Evolutionary conservation across 35 echinoderm and acorn worm genomes (phyloP).

Genomic region (Heliocidaris erythrogramma): DNA sequence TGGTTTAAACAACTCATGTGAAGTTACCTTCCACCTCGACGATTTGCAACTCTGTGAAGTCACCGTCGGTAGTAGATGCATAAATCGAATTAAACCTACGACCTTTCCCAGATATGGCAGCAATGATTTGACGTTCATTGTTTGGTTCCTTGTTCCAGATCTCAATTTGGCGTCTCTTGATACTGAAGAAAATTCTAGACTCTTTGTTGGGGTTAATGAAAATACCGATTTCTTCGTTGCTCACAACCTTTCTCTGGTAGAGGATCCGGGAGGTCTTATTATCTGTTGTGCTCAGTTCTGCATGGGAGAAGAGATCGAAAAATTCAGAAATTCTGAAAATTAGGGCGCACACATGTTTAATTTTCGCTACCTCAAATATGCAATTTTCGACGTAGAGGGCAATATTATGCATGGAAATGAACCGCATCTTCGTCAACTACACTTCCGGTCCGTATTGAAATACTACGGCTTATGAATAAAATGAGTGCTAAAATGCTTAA

Average conservation of each 20-base stretch:
- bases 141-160: background rate
- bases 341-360: no score
- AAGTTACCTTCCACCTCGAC: background rate
- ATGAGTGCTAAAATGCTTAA: no score
- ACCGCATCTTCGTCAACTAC: no score
- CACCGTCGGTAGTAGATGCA: background rate
- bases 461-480: no score
- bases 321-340: no score
- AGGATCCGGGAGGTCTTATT: background rate
- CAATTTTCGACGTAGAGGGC: no score
- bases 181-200: background rate
- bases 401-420: no score
- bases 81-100: background rate
- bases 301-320: background rate
- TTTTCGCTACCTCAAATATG: no score
- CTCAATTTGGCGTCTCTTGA: background rate
- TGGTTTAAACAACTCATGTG: no score
- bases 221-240: background rate
- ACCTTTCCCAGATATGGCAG: background rate
- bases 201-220: background rate
- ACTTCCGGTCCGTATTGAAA: no score
- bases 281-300: background rate
- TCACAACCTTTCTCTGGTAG: background rate
- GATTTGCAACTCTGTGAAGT: background rate
- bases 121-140: background rate